A percentile compares a stretch with the other conserved stretches of the same genome.
Evolutionary conservation across 2,797 vertebrate species (phyloP).

Genomic region (Hydrophis major): DNA sequence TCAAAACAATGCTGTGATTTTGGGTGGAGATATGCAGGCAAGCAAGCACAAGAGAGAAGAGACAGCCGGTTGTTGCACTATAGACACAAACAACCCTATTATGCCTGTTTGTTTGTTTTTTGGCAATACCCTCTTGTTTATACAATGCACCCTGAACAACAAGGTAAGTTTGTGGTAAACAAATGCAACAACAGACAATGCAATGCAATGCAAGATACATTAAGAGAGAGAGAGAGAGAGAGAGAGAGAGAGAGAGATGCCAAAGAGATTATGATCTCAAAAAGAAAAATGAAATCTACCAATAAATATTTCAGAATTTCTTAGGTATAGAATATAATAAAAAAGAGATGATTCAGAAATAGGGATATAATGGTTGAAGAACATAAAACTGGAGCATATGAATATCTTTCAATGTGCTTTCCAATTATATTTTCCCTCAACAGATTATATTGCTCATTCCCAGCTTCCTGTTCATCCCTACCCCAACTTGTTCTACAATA

Average conservation of each 20-base stretch:
- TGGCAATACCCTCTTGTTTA: neutral
- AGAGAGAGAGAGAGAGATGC: neutral
- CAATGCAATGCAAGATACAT: neutral
- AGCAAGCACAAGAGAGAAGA: conserved; percentile 44
- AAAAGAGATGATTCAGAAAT: neutral
- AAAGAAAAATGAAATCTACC: neutral
- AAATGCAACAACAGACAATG: neutral
- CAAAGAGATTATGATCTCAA: neutral
- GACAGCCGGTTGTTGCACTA: neutral
- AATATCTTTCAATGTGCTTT: neutral
- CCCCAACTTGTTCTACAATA: neutral
- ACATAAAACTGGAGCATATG: neutral
- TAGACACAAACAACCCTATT: neutral
- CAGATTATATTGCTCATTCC: neutral
- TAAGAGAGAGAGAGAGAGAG: neutral
- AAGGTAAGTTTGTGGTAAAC: neutral
- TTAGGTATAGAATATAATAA: neutral
- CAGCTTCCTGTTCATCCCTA: neutral
- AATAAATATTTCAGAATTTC: neutral
- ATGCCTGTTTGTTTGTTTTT: too few species aligned
- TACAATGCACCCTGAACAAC: neutral
- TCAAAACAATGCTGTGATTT: conserved; percentile 64
- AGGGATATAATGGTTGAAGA: neutral
- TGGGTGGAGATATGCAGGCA: conserved; percentile 39
- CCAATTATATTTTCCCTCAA: neutral